Percentiles rank a stretch among this genome's conserved stretches.
phyloP scores from a whole-genome alignment of 2,797 vertebrate genomes.

The Chelon labrosus region DNA sequence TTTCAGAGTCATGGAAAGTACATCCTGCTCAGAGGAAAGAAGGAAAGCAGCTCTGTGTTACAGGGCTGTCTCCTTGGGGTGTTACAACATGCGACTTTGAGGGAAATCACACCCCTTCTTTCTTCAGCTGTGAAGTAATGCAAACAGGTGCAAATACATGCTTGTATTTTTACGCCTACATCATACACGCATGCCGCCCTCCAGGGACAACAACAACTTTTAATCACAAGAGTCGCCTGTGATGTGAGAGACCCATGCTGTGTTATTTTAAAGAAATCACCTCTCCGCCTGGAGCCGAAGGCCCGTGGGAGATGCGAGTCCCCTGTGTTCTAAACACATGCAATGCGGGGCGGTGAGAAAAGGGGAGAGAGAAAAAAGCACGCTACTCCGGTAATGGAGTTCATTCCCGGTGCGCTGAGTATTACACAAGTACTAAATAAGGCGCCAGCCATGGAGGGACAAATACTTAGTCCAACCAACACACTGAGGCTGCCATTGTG shows the following conservation, averaged over 20 bases:
- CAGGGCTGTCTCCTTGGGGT: conserved; percentile 38
- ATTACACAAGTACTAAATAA: conserved; percentile 73
- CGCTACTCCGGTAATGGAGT: conserved; percentile 78
- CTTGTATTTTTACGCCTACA: not conserved
- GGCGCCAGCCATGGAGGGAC: conserved; percentile 50
- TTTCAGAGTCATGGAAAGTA: conserved; percentile 30
- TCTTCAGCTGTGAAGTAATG: conserved; percentile 26
- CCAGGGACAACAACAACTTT: conserved; percentile 52
- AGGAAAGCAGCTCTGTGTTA: conserved; percentile 16
- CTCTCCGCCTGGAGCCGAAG: conserved; percentile 52
- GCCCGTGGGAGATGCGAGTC: conserved; percentile 70
- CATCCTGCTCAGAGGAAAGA: conserved; percentile 16
- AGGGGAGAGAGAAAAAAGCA: conserved; percentile 56
- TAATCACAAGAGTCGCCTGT: conserved; percentile 63
- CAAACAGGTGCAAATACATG: conserved; percentile 43
- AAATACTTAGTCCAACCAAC: conserved; percentile 57
- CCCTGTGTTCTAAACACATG: conserved; percentile 75
- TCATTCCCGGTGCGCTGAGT: conserved; percentile 74
- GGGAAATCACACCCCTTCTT: conserved; percentile 28
- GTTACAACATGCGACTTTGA: conserved; percentile 1
- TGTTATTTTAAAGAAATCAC: conserved; percentile 66
- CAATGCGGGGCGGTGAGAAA: conserved; percentile 61
- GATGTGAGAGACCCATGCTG: conserved; percentile 49
- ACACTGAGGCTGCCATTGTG: conserved; percentile 58
- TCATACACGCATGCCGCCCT: conserved; percentile 15